Evolutionary conservation across 92 coral and sea anemone species (phyloP), one percentile per base, ranked within the genome.

Genomic region (Siderastrea radians): DNA sequence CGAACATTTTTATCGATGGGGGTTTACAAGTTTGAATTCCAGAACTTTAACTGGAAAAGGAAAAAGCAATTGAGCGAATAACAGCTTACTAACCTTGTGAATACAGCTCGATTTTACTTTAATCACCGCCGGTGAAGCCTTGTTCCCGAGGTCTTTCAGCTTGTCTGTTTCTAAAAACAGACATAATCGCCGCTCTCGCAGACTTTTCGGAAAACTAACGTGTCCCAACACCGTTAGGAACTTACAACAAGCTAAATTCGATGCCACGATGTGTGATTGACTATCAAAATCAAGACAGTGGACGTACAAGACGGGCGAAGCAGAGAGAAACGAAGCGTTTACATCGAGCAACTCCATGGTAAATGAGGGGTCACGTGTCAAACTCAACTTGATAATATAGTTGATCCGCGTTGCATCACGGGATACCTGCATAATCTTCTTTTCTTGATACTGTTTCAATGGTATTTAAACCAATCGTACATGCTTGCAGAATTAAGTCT

Each of bases 61-160:
- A 19, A 7, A 15, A 64, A 64, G 6, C 19, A 3, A 61, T 72
- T 0, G 48, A 72, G 19, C 61, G 62, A 14, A 46, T 9, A 47
- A 46, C 17, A 47, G 1, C 47, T 9, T 15, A 74, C 9, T 74
- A 11, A 53, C 78, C 78, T 72, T n/a, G 59, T 49, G 77, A 49
- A 72, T 71, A 49, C 75, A 71, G 15, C 75, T 71, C 6, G 75
- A 71, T 50, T 49, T 72, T 11, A 72, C 77, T 15, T 74, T 53
- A n/a, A 74, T 74, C 26, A 74, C 78, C 3, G 61, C 62, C 12
- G 78, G 78, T 16, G 49, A 74, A 74, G 78, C 14, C 48, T 53
- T 74, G 15, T 16, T 50, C 17, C 50, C 59, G 11, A 72, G 7
- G 60, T 55, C 12, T 55, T 55, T 12, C 60, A 55, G 60, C 60